These are phyloP conservation scores for Macropus fuliginosus DNA, from an alignment of 2,797 vertebrate genomes.

Conservation along the genomic window DNA sequence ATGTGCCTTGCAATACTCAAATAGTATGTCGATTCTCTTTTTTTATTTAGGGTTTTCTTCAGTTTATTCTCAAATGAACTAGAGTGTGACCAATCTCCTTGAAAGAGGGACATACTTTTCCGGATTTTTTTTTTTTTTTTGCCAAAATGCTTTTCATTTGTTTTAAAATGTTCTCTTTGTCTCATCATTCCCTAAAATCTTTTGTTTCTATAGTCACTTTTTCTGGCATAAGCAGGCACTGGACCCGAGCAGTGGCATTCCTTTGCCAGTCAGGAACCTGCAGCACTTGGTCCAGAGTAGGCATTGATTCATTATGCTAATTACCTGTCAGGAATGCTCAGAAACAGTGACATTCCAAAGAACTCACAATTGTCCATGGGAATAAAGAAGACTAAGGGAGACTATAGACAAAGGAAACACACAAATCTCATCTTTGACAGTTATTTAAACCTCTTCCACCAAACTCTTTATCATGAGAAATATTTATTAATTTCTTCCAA, in stretches of 20 bases:
- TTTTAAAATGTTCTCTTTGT: neutral
- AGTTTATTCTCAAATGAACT: neutral
- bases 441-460: slow-evolving; percentile 32
- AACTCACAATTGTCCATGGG: neutral
- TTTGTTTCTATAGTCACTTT: slow-evolving; percentile 12
- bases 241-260: neutral
- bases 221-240: neutral
- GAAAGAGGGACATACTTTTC: neutral
- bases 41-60: neutral
- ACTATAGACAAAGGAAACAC: neutral
- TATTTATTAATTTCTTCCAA: slow-evolving; percentile 34
- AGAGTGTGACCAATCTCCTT: neutral
- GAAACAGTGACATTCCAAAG: neutral
- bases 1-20: neutral
- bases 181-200: neutral
- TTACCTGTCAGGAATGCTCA: neutral
- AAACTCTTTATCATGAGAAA: slow-evolving; percentile 20
- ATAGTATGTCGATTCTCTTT: slow-evolving; percentile 15
- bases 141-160: slow-evolving; percentile 5
- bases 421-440: neutral
- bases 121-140: neutral
- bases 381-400: neutral
- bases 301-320: neutral
- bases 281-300: neutral
- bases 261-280: neutral